A percentile compares a stretch with the other conserved stretches of the same genome.
Conservation (phyloP, 2,797 vertebrate genomes). For the Gastrophryne carolinensis region DNA sequence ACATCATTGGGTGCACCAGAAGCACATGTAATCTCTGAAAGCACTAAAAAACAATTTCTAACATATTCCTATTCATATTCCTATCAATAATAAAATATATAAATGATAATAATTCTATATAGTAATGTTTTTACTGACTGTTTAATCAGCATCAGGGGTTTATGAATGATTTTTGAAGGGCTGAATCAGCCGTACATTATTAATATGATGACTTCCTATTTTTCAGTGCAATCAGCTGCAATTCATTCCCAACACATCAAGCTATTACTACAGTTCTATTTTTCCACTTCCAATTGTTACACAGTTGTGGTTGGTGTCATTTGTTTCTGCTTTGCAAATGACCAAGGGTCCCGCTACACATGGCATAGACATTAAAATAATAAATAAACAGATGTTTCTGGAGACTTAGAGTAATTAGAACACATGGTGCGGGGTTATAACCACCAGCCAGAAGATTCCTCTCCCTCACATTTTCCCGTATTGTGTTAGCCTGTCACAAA, state of each 20-base stretch:
- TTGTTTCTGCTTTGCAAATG: slow-evolving; percentile 8
- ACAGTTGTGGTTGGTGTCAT: neutral
- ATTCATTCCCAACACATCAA: neutral
- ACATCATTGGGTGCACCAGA: too few relatives aligned
- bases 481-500: slow-evolving; percentile 2
- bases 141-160: neutral
- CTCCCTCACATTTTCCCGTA: neutral
- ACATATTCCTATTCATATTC: too few relatives aligned
- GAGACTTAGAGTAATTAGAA: neutral
- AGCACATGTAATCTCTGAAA: too few relatives aligned
- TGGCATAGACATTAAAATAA: slow-evolving; percentile 2
- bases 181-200: neutral
- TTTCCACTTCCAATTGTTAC: neutral
- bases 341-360: slow-evolving; percentile 3
- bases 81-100: too few relatives aligned
- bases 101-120: too few relatives aligned
- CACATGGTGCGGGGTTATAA: slow-evolving; percentile 17
- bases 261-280: neutral
- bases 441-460: neutral
- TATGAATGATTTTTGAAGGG: neutral
- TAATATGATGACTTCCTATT: neutral
- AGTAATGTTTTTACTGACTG: neutral
- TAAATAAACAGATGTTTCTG: slow-evolving; percentile 4
- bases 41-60: too few relatives aligned
- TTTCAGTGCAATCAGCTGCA: neutral